Conservation (phyloP, 2,888 invertebrate genomes). For the Drosophila stalkeri region DNA sequence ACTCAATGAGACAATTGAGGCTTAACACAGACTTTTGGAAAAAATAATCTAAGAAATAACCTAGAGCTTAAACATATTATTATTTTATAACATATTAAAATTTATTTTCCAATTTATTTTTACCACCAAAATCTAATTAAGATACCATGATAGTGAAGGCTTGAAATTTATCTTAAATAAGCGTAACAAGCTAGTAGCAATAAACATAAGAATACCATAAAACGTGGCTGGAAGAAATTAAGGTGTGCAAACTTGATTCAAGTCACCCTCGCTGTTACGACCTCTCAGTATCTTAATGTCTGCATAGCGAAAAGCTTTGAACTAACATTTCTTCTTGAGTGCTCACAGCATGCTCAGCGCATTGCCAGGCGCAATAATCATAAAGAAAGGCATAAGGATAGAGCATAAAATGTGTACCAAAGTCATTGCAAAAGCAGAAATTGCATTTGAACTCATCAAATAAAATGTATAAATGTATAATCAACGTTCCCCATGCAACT, state of each 20-base stretch:
- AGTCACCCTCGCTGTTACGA: background rate
- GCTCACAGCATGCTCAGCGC: background rate
- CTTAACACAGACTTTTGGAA: background rate
- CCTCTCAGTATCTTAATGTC: background rate
- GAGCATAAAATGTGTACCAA: conserved; percentile 10
- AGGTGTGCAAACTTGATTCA: background rate
- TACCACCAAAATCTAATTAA: background rate
- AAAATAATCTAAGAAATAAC: background rate
- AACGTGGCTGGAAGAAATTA: conserved; percentile 3
- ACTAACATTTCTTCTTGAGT: background rate
- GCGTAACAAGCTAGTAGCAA: conserved; percentile 39
- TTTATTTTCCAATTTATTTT: background rate
- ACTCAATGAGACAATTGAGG: conserved; percentile 28
- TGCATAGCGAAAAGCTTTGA: background rate
- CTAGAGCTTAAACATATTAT: background rate
- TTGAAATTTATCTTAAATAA: conserved; percentile 29
- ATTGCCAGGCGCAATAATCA: background rate
- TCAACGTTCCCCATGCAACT: conserved; percentile 36
- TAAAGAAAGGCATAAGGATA: conserved; percentile 4
- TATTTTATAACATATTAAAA: background rate
- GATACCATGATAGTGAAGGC: conserved; percentile 12
- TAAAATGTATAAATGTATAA: conserved; percentile 60
- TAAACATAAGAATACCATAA: conserved; percentile 43
- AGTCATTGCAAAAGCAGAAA: conserved; percentile 27
- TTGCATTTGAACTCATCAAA: conserved; percentile 61